Evolutionary conservation across 2,113 vertebrate genomes (phyloP).

Genomic region (Brachyhypopomus gauderio): DNA sequence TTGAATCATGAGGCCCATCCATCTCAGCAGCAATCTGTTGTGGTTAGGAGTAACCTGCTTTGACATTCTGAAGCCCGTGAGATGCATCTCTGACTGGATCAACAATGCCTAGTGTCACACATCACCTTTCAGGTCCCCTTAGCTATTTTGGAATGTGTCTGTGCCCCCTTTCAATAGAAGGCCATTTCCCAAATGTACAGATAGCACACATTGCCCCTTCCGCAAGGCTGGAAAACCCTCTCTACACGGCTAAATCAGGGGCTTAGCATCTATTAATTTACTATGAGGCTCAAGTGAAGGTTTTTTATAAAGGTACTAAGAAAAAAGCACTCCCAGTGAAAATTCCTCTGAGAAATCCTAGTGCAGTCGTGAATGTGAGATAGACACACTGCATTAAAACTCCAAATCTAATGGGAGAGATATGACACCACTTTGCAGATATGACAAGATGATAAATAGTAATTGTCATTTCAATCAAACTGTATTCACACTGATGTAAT

Average conservation of each 20-base stretch:
- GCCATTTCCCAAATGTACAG: conserved; percentile 67
- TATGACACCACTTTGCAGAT: not conserved
- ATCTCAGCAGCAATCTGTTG: conserved; percentile 66
- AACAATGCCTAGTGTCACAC: conserved; percentile 75
- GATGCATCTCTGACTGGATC: conserved; percentile 69
- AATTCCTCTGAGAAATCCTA: not conserved
- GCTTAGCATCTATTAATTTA: conserved; percentile 35
- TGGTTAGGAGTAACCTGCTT: conserved; percentile 70
- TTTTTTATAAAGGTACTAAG: not conserved
- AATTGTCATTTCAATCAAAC: not conserved
- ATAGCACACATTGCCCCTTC: conserved; percentile 67
- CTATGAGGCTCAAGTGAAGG: conserved; percentile 1
- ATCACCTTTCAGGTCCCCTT: conserved; percentile 70
- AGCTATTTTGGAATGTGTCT: conserved; percentile 68
- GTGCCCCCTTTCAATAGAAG: conserved; percentile 55
- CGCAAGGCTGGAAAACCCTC: conserved; percentile 63
- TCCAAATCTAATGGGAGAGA: not conserved
- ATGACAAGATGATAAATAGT: not conserved
- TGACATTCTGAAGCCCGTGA: conserved; percentile 75
- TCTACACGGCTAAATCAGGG: conserved; percentile 59
- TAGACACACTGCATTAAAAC: not conserved
- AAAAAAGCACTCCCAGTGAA: no score
- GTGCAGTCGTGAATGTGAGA: not conserved
- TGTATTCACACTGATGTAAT: no score
- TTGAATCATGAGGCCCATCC: conserved; percentile 73